Conservation (phyloP, 64 coral and sea anemone genomes). For the Exaiptasia diaphana region DNA sequence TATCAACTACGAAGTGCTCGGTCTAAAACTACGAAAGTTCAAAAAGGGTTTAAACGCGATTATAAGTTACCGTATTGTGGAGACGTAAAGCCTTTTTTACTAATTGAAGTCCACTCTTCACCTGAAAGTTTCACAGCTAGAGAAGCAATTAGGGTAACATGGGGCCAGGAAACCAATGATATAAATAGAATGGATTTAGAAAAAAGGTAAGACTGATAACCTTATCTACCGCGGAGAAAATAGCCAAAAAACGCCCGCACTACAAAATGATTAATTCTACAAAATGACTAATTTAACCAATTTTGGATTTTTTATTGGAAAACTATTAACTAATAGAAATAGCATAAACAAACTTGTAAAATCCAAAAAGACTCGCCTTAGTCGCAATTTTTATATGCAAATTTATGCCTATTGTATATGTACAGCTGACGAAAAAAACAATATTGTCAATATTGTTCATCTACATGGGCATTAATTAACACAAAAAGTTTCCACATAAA, state of each 20-base stretch:
- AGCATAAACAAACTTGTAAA: neutral
- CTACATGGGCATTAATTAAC: neutral
- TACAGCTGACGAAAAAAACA: too few relatives aligned
- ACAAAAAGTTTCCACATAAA: neutral
- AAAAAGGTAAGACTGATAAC: neutral
- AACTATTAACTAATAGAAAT: neutral
- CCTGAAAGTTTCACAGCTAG: slow-evolving; percentile 63
- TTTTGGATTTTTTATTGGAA: neutral
- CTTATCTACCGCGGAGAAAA: neutral
- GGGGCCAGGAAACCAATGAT: slow-evolving; percentile 67
- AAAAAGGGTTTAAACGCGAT: too few relatives aligned
- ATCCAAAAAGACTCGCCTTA: neutral
- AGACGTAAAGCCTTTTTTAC: slow-evolving; percentile 46
- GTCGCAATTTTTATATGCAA: too few relatives aligned
- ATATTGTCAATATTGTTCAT: neutral
- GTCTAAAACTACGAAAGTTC: too few relatives aligned
- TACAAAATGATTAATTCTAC: neutral
- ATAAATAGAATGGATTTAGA: slow-evolving; percentile 57
- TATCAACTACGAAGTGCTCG: too few relatives aligned
- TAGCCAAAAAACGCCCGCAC: neutral
- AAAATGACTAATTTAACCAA: neutral
- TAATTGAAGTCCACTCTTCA: slow-evolving; percentile 67
- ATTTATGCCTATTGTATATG: too few relatives aligned
- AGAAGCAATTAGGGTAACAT: slow-evolving; percentile 75
- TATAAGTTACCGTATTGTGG: too few relatives aligned